Percentiles rank a stretch among this genome's conserved stretches.
phyloP scores from a whole-genome alignment of 2,113 vertebrate genomes.

The Polyodon spathula region DNA sequence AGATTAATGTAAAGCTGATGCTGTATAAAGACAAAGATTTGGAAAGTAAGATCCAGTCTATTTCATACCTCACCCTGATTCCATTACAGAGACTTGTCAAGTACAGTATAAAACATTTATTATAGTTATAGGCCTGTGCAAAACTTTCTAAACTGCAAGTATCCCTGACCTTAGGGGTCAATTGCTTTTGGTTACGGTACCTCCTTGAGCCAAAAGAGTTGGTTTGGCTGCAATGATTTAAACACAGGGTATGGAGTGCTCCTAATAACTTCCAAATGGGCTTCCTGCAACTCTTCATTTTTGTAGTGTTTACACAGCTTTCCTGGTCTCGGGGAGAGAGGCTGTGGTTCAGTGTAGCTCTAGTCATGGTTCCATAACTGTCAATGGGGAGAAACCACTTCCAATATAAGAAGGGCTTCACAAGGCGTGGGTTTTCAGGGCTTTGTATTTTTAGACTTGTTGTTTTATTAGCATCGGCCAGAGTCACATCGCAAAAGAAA shows the following conservation, averaged over 20 bases:
- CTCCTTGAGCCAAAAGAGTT: constrained; percentile 25
- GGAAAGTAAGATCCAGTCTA: no score
- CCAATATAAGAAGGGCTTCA: constrained; percentile 8
- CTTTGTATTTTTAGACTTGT: constrained; percentile 2
- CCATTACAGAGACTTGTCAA: no score
- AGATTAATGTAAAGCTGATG: no score
- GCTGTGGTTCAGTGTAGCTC: constrained; percentile 26
- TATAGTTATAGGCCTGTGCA: constrained; percentile 14
- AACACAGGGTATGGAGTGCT: constrained; percentile 31
- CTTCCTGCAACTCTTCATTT: constrained; percentile 38
- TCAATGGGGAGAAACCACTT: constrained; percentile 22
- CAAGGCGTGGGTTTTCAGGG: background rate
- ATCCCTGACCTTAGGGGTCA: constrained; percentile 29
- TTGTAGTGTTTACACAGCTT: constrained; percentile 42
- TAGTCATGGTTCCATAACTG: constrained; percentile 14
- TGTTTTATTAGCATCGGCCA: background rate
- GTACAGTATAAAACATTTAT: no score
- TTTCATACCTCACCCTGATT: no score
- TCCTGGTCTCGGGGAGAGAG: constrained; percentile 30
- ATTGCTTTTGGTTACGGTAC: constrained; percentile 28
- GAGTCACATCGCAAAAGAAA: background rate
- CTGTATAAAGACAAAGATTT: no score
- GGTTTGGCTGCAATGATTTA: constrained; percentile 39
- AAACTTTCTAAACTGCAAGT: no score
- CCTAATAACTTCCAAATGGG: constrained; percentile 42